Evolutionary conservation across 2,113 vertebrate genomes (phyloP).

Genomic region (Damaliscus lunatus): DNA sequence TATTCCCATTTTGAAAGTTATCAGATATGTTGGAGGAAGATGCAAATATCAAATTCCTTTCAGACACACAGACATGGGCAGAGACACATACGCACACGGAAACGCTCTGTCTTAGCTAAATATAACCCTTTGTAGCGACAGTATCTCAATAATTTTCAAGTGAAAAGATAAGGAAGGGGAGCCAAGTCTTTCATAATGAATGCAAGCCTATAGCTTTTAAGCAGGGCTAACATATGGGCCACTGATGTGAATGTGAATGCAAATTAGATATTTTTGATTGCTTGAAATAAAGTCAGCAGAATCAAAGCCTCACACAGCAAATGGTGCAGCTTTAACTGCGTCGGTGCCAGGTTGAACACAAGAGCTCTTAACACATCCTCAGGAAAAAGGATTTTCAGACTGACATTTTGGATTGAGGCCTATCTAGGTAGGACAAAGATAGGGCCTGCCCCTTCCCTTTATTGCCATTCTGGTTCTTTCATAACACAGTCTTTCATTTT

Average conservation of each 20-base stretch:
- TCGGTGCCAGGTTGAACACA: constrained; percentile 77
- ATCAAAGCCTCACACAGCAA: constrained; percentile 82
- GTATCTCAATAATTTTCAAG: constrained; percentile 82
- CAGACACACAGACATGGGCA: constrained; percentile 64
- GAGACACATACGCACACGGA: constrained; percentile 50
- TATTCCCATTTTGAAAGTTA: constrained; percentile 70
- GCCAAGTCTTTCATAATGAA: constrained; percentile 86
- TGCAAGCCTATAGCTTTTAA: constrained; percentile 86
- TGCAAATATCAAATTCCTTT: constrained; percentile 75
- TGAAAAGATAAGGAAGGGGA: constrained; percentile 78
- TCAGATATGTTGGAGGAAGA: constrained; percentile 70
- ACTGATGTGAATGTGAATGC: constrained; percentile 87
- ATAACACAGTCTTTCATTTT: background rate
- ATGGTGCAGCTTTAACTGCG: constrained; percentile 82
- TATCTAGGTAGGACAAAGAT: constrained; percentile 56
- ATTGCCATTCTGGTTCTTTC: background rate
- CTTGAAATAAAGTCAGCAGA: constrained; percentile 87
- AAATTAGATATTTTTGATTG: constrained; percentile 87
- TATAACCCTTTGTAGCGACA: constrained; percentile 78
- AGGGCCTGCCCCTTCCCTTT: background rate
- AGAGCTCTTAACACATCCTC: constrained; percentile 71
- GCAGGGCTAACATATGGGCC: constrained; percentile 88
- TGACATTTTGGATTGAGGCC: constrained; percentile 60
- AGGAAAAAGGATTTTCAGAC: constrained; percentile 55
- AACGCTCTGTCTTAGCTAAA: constrained; percentile 73